phyloP scores from a whole-genome alignment of 2,888 invertebrate species.

The Parelbella ahira region DNA sequence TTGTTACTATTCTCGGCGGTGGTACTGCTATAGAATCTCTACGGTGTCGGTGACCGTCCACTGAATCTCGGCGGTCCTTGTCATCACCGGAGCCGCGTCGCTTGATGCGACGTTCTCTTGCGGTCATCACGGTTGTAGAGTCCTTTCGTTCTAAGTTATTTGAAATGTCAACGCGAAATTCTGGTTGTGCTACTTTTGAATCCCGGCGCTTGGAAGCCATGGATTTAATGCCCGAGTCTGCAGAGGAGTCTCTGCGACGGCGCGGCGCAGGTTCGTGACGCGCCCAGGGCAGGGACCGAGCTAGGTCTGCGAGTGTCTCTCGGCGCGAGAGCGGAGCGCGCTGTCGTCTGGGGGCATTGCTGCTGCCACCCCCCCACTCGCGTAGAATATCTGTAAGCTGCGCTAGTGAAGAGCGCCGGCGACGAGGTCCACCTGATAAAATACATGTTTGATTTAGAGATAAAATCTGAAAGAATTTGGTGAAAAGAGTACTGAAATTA shows the following conservation, averaged over 20 bases:
- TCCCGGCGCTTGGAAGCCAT: slow-evolving; percentile 86
- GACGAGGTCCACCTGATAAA: slow-evolving; percentile 80
- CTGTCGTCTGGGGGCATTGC: slow-evolving; percentile 70
- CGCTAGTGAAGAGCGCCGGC: slow-evolving; percentile 91
- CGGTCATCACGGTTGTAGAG: slow-evolving; percentile 77
- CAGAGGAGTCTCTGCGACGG: slow-evolving; percentile 92
- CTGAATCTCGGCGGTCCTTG: slow-evolving; percentile 82
- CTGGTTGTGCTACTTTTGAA: slow-evolving; percentile 84
- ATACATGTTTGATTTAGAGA: too few species aligned
- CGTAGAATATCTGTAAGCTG: slow-evolving; percentile 93
- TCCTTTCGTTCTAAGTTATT: slow-evolving; percentile 85
- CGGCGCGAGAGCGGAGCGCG: slow-evolving; percentile 88
- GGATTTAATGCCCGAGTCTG: slow-evolving; percentile 91
- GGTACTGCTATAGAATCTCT: slow-evolving; percentile 84
- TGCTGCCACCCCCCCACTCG: slow-evolving; percentile 90
- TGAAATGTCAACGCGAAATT: slow-evolving; percentile 86
- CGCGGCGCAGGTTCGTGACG: slow-evolving; percentile 81
- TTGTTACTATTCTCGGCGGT: slow-evolving; percentile 82
- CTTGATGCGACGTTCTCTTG: slow-evolving; percentile 67
- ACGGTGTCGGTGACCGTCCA: slow-evolving; percentile 84
- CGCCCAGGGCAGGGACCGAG: slow-evolving; percentile 91
- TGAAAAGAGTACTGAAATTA: too few species aligned
- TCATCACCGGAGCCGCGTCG: slow-evolving; percentile 84
- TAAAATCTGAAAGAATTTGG: too few species aligned
- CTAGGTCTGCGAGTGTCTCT: slow-evolving; percentile 93